These are phyloP conservation scores for Steatornis caripensis DNA, from an alignment of 2,113 vertebrate species.

Conservation along the genomic window DNA sequence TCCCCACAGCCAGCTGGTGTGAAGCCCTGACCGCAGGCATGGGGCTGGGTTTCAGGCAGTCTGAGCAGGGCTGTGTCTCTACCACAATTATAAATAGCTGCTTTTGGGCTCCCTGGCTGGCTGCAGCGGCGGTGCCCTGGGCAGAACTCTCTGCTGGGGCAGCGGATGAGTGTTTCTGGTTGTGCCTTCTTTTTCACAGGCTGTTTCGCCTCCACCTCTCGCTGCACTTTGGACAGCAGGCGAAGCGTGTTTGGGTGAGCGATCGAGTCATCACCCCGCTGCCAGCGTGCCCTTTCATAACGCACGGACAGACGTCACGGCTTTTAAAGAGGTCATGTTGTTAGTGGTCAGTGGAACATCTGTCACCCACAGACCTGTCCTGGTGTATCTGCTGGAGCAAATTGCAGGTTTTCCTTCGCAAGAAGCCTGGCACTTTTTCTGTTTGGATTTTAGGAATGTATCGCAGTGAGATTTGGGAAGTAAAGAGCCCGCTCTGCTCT, in stretches of 20 bases:
- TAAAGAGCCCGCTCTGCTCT: background rate
- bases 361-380: constrained; percentile 4
- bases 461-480: background rate
- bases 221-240: background rate
- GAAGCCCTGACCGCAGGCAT: background rate
- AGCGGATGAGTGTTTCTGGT: background rate
- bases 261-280: background rate
- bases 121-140: accelerated
- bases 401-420: background rate
- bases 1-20: background rate
- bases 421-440: background rate
- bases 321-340: background rate
- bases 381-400: background rate
- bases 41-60: background rate
- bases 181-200: background rate
- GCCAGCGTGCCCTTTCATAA: constrained; percentile 1
- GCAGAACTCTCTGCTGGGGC: background rate
- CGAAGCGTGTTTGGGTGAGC: background rate
- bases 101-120: background rate
- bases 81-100: background rate
- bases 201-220: background rate
- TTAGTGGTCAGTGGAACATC: background rate
- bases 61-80: background rate
- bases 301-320: accelerated
- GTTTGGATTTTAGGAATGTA: background rate